phyloP scores from a whole-genome alignment of 92 coral and sea anemone species.

The Plumapathes pennacea region DNA sequence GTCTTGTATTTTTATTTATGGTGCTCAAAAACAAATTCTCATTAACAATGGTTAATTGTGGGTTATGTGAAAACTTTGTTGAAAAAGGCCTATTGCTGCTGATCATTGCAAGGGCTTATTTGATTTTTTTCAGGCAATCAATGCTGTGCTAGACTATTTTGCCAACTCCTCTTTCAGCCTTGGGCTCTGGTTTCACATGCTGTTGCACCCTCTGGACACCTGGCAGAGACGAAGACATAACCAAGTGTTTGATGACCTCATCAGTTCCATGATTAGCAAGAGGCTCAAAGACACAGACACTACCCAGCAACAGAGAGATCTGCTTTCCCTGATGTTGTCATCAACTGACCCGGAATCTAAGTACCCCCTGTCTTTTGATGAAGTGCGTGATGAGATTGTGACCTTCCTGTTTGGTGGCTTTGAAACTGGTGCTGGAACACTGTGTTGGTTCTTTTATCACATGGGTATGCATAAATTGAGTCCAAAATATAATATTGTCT shows the following conservation, averaged over 20 bases:
- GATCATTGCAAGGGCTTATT: no score
- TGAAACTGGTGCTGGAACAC: conserved; percentile 46
- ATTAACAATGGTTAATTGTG: no score
- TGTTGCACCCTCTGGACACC: conserved; percentile 28
- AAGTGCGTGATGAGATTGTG: conserved; percentile 55
- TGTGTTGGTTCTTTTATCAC: conserved; percentile 54
- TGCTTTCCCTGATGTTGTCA: conserved; percentile 34
- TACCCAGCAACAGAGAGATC: conserved; percentile 7
- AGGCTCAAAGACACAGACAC: conserved; percentile 3
- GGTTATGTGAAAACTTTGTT: no score
- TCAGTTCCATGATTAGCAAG: conserved; percentile 5
- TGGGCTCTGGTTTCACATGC: conserved; percentile 6
- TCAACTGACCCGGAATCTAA: conserved; percentile 46
- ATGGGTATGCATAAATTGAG: conserved; percentile 30
- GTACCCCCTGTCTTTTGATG: conserved; percentile 26
- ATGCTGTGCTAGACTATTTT: conserved; percentile 4
- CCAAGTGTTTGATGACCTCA: conserved; percentile 15
- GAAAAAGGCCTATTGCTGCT: no score
- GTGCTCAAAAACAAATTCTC: no score
- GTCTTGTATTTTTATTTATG: no score
- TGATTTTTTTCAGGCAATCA: conserved; percentile 7
- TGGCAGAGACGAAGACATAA: background rate
- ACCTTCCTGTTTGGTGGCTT: conserved; percentile 57
- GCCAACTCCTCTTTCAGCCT: conserved; percentile 13
- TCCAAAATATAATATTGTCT: no score